Conservation (phyloP, 2,888 invertebrate species). For the Hydrotaea cyrtoneurina region DNA sequence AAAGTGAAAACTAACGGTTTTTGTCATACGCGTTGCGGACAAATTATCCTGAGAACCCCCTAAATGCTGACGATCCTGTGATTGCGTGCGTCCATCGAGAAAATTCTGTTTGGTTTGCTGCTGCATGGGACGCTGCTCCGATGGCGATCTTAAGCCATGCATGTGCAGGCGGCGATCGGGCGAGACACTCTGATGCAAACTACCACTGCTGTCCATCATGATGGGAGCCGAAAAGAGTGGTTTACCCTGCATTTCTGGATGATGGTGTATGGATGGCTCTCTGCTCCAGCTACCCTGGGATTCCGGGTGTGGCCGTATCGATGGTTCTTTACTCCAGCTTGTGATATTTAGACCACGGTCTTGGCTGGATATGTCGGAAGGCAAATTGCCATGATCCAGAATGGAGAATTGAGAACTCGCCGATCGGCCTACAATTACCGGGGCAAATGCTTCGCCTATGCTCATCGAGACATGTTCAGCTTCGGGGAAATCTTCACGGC, state of each 20-base stretch:
- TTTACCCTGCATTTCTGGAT: constrained; percentile 62
- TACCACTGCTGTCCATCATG: constrained; percentile 67
- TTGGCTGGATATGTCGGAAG: constrained; percentile 53
- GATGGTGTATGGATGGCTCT: constrained; percentile 60
- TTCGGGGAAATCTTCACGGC: constrained; percentile 75
- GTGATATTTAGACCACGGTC: constrained; percentile 54
- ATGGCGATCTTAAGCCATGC: constrained; percentile 71
- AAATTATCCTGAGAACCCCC: constrained; percentile 76
- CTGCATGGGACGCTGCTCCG: constrained; percentile 74
- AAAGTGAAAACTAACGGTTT: constrained; percentile 81
- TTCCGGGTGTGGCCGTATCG: constrained; percentile 58
- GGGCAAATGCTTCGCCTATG: constrained; percentile 75
- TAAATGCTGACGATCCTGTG: constrained; percentile 77
- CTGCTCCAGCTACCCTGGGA: constrained; percentile 51
- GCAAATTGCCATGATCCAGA: constrained; percentile 28
- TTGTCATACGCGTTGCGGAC: constrained; percentile 76
- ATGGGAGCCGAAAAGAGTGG: constrained; percentile 55
- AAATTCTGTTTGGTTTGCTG: constrained; percentile 73
- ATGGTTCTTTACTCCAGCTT: constrained; percentile 51
- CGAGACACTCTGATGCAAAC: constrained; percentile 56
- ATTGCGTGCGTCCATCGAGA: constrained; percentile 78
- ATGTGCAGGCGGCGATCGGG: constrained; percentile 44
- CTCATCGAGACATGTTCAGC: constrained; percentile 69
- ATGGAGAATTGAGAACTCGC: constrained; percentile 57
- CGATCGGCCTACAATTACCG: constrained; percentile 72